Evolutionary conservation across 2,797 vertebrate genomes (phyloP).

Genomic region (Cottoperca gobio): DNA sequence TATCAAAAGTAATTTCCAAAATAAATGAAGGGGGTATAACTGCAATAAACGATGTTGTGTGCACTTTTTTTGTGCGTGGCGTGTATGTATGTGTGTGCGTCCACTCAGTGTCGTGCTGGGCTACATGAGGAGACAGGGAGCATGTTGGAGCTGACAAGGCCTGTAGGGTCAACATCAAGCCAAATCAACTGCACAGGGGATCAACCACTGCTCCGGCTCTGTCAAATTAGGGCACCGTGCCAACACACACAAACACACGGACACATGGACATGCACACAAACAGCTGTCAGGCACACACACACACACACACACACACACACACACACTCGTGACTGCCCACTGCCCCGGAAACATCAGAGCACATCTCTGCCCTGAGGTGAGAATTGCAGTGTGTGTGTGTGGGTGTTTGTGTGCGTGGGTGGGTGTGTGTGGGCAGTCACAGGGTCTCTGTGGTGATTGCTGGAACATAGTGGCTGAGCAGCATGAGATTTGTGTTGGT

Average conservation of each 20-base stretch:
- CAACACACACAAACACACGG: constrained; percentile 69
- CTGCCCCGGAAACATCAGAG: constrained; percentile 83
- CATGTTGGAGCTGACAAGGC: constrained; percentile 82
- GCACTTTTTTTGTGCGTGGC: constrained; percentile 15
- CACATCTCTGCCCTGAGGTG: constrained; percentile 84
- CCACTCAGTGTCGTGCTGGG: constrained; percentile 65
- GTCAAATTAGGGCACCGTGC: constrained; percentile 84
- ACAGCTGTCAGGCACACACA: constrained; percentile 79
- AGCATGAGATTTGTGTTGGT: constrained; percentile 65
- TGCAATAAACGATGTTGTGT: constrained; percentile 20
- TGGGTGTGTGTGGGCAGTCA: constrained; percentile 71
- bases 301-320: constrained; percentile 55
- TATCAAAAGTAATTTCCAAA: neutral
- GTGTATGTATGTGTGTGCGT: constrained; percentile 56
- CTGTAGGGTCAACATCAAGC: constrained; percentile 83
- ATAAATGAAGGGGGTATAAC: too few relatives aligned
- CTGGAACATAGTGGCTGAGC: constrained; percentile 70
- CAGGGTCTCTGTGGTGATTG: constrained; percentile 71
- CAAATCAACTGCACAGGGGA: constrained; percentile 82
- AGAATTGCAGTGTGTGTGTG: constrained; percentile 69
- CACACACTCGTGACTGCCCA: constrained; percentile 81
- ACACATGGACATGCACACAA: constrained; percentile 75
- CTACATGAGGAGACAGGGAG: constrained; percentile 79
- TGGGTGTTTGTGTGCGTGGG: constrained; percentile 39
- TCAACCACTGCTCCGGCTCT: constrained; percentile 79